Evolutionary conservation across 2,113 vertebrate species (phyloP).

Genomic region (Macheiramphus alcinus): DNA sequence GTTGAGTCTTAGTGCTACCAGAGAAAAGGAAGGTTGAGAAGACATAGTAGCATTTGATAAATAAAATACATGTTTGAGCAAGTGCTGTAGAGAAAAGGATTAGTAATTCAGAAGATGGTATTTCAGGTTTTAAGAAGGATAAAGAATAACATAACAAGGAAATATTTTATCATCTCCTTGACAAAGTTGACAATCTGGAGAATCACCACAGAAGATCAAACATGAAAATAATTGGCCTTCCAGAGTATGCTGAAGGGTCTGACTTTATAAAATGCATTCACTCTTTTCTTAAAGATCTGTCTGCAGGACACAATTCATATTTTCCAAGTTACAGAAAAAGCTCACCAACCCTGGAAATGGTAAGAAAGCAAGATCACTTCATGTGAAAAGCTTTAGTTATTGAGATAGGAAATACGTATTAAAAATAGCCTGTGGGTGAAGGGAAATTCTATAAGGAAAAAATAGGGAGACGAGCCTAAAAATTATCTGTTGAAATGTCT

Average conservation of each 20-base stretch:
- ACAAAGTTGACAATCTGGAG: neutral
- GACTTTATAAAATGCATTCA: neutral
- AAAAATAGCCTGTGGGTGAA: neutral
- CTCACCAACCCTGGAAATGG: neutral
- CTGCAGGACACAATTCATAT: neutral
- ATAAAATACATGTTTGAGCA: neutral
- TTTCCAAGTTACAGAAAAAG: neutral
- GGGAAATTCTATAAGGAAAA: neutral
- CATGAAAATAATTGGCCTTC: conserved; percentile 22
- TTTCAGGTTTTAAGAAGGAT: conserved; percentile 17
- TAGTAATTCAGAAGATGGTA: neutral
- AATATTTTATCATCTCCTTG: conserved; percentile 13
- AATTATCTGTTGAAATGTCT: neutral
- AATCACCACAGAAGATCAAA: neutral
- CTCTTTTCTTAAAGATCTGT: neutral
- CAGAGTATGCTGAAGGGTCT: neutral
- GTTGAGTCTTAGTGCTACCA: neutral
- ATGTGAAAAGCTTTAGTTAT: neutral
- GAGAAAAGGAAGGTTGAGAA: neutral
- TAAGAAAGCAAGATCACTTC: neutral
- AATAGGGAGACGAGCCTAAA: neutral
- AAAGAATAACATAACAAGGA: neutral
- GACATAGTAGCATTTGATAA: neutral
- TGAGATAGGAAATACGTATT: neutral
- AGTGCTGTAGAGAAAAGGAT: neutral